Conservation (phyloP, 2,888 invertebrate species). For the Pammene aurita region DNA sequence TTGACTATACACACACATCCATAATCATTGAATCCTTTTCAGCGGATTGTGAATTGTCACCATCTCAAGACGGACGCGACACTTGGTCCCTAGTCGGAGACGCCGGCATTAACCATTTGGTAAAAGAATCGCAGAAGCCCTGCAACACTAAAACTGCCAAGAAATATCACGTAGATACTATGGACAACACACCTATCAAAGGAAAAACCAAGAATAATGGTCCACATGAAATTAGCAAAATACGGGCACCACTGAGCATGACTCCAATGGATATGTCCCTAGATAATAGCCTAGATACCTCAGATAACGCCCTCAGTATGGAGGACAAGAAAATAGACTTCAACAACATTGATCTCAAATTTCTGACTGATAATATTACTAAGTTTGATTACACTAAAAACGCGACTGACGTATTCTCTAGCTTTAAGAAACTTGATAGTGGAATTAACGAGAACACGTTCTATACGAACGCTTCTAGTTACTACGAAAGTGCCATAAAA, state of each 20-base stretch:
- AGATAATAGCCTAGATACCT: constrained; percentile 71
- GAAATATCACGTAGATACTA: constrained; percentile 50
- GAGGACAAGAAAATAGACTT: constrained; percentile 77
- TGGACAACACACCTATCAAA: constrained; percentile 71
- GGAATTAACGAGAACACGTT: constrained; percentile 77
- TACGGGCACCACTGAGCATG: constrained; percentile 57
- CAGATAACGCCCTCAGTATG: constrained; percentile 65
- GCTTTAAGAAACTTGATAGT: constrained; percentile 74
- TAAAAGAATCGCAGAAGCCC: constrained; percentile 56
- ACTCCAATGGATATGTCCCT: constrained; percentile 73
- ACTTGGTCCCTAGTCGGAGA: constrained; percentile 69
- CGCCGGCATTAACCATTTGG: constrained; percentile 58
- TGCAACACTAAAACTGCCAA: constrained; percentile 59
- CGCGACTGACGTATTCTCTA: constrained; percentile 61
- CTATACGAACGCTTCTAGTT: constrained; percentile 73
- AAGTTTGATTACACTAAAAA: constrained; percentile 63
- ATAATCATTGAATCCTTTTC: constrained; percentile 46
- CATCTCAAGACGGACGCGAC: constrained; percentile 51
- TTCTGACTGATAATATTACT: constrained; percentile 73
- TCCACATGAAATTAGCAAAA: constrained; percentile 75
- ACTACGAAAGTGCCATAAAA: constrained; percentile 80
- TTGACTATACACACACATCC: too few species aligned
- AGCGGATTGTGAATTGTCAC: constrained; percentile 63
- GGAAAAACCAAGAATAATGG: constrained; percentile 61
- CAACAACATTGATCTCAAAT: constrained; percentile 76